phyloP scores from a whole-genome alignment of 92 coral and sea anemone genomes.

The Paramuricea clavata region DNA sequence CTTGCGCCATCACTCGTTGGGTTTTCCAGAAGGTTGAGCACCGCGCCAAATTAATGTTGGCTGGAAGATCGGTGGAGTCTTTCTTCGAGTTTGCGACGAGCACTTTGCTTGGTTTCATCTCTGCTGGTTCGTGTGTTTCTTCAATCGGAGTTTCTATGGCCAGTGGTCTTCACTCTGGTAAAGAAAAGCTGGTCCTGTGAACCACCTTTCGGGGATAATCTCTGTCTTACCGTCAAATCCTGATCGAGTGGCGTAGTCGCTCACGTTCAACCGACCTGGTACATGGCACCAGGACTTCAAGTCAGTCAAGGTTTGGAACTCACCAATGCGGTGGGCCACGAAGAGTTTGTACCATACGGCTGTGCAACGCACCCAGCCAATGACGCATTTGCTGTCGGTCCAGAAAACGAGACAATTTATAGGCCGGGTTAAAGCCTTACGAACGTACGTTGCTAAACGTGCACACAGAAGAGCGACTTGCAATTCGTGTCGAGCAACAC shows the following conservation, averaged over 20 bases:
- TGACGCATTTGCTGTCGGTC: constrained; percentile 53
- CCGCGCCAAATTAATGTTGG: constrained; percentile 13
- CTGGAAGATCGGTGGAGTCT: background rate
- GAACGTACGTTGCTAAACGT: constrained; percentile 50
- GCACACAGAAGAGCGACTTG: constrained; percentile 63
- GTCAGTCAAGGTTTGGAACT: constrained; percentile 17
- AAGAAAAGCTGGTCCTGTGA: constrained; percentile 67
- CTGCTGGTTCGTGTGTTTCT: background rate
- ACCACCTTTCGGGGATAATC: constrained; percentile 53
- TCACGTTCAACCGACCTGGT: constrained; percentile 44
- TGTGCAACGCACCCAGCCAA: constrained; percentile 12
- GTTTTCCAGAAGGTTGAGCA: constrained; percentile 38
- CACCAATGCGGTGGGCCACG: constrained; percentile 17
- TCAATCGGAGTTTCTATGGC: constrained; percentile 6
- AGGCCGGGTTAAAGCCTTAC: constrained; percentile 32
- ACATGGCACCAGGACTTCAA: constrained; percentile 16
- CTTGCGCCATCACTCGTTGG: constrained; percentile 2
- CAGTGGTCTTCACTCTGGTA: constrained; percentile 48
- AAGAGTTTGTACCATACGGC: constrained; percentile 25
- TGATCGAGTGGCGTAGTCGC: constrained; percentile 47
- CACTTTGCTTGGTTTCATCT: constrained; percentile 24
- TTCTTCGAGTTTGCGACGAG: background rate
- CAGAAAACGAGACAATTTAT: constrained; percentile 26
- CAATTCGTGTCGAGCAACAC: constrained; percentile 25
- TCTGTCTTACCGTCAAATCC: constrained; percentile 19